Base-by-base conservation (phyloP, 2,797 vertebrate genomes). In the Bryconaethiops microstoma region DNA sequence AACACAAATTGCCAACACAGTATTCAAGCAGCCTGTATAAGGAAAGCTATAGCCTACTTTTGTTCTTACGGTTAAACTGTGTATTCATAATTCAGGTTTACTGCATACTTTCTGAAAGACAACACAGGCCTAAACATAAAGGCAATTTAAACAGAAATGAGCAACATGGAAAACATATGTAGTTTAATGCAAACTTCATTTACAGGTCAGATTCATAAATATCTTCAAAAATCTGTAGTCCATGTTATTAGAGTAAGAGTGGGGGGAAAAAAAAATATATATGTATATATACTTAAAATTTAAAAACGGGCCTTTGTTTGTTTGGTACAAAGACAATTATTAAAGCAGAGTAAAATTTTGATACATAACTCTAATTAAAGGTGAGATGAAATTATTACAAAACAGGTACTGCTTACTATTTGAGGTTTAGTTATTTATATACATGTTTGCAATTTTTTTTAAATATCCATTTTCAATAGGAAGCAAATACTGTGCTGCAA, bases 1-100 rank as follows among this genome's bases (percentile, higher is more conserved):
- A 90, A 76, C 52, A 89, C 77, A 89, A 89, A 89, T 85, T 39
- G 74, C 86, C 70, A 85, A 84, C 64, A 16, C 83, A 29, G 78
- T 79, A 88, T 88, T 69, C 76, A 48, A 71, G 62, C 50, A 23
- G 23, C 23, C 67, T 23, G 5, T 17, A 80, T 76, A 69, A 77
- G 65, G 23, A 77, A 76, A 65, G 77, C 42, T 62, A 81, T 64
- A 64, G 62, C 62, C 62, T 62, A 67, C 74, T 77, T 77, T 82
- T 72, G 14, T 55, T 25, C 39, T 71, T 77, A 79, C 57, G 40
- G 40, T 77, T 6, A 14, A 68, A 74, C 14, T 19, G 6, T 48
- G 42, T 39, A 17, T 17, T 17, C 29, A 8, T 8, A 17, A n/a
- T 45, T 16, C 17, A 40, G 42, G 6, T 45, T 45, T 10, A 29